Evolutionary conservation across 1,140 invertebrate species (phyloP).

Genomic region (Pseudomyrmex sp.): DNA sequence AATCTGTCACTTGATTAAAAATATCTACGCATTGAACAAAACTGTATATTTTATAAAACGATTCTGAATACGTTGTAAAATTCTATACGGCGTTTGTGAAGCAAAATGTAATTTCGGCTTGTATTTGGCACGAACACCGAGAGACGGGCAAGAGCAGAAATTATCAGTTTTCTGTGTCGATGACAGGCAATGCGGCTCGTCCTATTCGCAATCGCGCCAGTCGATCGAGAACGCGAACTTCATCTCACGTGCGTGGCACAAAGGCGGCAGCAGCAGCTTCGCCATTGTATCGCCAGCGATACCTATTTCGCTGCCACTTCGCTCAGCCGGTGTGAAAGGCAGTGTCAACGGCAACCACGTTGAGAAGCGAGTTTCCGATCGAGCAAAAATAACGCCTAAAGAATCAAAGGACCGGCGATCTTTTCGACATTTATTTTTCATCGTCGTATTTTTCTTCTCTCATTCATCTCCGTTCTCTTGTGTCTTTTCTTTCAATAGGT

Average conservation of each 20-base stretch:
- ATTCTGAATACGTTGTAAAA: no score
- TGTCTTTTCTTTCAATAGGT: background rate
- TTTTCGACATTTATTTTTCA: slow-evolving; percentile 7
- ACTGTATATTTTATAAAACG: no score
- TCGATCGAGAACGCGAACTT: slow-evolving; percentile 24
- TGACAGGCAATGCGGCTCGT: slow-evolving; percentile 3
- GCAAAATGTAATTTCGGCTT: slow-evolving; percentile 17
- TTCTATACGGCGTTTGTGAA: background rate
- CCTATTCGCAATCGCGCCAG: slow-evolving; percentile 33
- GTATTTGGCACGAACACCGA: background rate
- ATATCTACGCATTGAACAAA: no score
- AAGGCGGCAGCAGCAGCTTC: slow-evolving; percentile 19
- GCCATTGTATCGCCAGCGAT: slow-evolving; percentile 63
- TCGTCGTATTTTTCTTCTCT: slow-evolving; percentile 11
- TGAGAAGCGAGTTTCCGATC: slow-evolving; percentile 57
- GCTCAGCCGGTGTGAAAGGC: slow-evolving; percentile 52
- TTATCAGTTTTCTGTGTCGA: slow-evolving; percentile 50
- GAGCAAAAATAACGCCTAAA: slow-evolving; percentile 73
- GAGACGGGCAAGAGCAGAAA: background rate
- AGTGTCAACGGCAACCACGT: slow-evolving; percentile 62
- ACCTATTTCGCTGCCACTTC: slow-evolving; percentile 41
- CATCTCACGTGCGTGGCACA: slow-evolving; percentile 31
- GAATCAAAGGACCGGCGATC: slow-evolving; percentile 59
- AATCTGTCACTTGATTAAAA: no score
- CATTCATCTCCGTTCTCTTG: background rate